Evolutionary conservation across 2,113 vertebrate species (phyloP).

Genomic region (Malurus melanocephalus): DNA sequence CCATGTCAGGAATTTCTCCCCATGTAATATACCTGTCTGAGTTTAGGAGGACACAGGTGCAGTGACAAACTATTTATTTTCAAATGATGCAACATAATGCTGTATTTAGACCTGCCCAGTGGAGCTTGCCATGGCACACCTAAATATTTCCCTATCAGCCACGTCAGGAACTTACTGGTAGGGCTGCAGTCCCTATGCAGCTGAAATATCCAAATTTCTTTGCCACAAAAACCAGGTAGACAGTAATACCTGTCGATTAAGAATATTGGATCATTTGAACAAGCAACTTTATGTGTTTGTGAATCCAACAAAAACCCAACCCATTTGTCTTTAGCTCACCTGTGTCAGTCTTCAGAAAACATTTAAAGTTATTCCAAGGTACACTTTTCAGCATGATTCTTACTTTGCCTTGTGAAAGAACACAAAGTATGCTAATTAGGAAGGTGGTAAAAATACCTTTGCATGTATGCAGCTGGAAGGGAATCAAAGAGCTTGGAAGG

Average conservation of each 20-base stretch:
- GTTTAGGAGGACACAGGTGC: not conserved
- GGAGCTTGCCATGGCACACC: not conserved
- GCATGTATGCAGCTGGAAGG: not conserved
- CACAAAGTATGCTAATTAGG: not conserved
- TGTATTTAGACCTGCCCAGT: not conserved
- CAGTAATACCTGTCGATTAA: not conserved
- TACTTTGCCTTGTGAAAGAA: not conserved
- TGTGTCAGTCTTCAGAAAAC: not conserved
- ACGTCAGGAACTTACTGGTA: not conserved
- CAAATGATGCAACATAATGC: not conserved
- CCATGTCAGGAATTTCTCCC: not conserved
- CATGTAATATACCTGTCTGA: not conserved
- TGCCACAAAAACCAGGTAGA: not conserved
- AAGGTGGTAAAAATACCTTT: not conserved
- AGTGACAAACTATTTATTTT: not conserved
- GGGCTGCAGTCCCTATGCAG: not conserved
- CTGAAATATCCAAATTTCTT: not conserved
- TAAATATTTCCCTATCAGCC: not conserved
- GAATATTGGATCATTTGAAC: not conserved
- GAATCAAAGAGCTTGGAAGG: not conserved
- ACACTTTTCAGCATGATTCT: not conserved
- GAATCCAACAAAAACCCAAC: not conserved
- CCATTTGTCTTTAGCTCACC: not conserved
- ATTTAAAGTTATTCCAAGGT: not conserved
- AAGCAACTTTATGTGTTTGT: not conserved